Base-by-base conservation (phyloP, 2,888 invertebrate species). In the Balanococcus diminutus region DNA sequence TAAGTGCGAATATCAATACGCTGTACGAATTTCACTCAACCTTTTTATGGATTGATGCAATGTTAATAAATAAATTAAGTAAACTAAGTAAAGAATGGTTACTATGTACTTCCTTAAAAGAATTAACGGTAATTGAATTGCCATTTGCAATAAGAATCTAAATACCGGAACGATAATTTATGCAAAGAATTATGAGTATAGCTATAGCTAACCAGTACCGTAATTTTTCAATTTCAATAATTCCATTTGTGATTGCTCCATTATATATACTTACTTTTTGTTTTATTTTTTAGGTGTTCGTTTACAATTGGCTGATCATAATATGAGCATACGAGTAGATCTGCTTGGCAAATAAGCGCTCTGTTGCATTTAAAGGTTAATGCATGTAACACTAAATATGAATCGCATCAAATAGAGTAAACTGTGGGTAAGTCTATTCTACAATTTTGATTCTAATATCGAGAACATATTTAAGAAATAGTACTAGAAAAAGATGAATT, bases 311-410 rank as follows among this genome's bases (percentile, higher is more conserved):
- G 36, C 36, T 36, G 36, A 79, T 16, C 28, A 28, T 79, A 6
- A 36, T 19, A 79, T 36, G 19, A 28, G 14, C 36, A 11, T 79
- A 19, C 3, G 9, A 61, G 19, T 75, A 75, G n/a, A n/a, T 75
- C 22, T 22, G 16, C 32, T n/a, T 32, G 75, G 32, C 75, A 6
- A 36, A 36, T 75, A 25, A 79, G 75, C 75, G 75, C 75, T 79
- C 75, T 79, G 75, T 79, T 79, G 75, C 75, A 28, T 79, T 79
- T 79, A 36, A 11, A 79, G 75, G 75, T 79, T 79, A 79, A 79
- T 79, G 28, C 28, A 79, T 79, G 36, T 36, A 19, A 79, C 75
- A 22, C 22, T 79, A 36, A 79, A 79, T 79, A 36, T 31, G 19
- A 79, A 79, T 36, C 75, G 75, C 75, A 79, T 79, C 75, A 79